These are phyloP conservation scores for Mycetomoellerius zeteki DNA, from an alignment of 1,140 invertebrate genomes.

Conservation along the genomic window DNA sequence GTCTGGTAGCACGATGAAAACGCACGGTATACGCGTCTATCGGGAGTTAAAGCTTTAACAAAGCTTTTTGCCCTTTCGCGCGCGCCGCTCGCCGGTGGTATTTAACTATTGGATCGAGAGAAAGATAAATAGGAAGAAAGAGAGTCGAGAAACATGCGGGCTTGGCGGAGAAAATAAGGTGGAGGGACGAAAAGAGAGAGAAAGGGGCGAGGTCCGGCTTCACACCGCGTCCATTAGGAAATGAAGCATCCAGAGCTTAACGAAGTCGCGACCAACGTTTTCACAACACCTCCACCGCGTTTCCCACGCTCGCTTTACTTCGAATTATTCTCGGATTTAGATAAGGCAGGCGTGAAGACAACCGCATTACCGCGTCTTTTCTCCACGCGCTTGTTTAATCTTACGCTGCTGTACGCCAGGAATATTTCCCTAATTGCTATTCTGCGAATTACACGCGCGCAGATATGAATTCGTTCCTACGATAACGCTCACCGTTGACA, in stretches of 20 bases:
- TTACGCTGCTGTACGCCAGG: not conserved
- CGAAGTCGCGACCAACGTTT: conserved; percentile 54
- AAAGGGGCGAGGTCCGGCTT: not conserved
- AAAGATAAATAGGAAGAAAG: not conserved
- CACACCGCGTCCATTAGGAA: conserved; percentile 60
- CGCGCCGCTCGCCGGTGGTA: not conserved
- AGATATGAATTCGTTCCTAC: not conserved
- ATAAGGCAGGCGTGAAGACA: conserved; percentile 42
- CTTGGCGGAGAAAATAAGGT: not conserved
- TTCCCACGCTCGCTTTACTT: conserved; percentile 24
- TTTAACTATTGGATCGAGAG: conserved; percentile 20
- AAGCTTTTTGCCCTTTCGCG: conserved; percentile 13
- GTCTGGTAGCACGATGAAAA: not conserved
- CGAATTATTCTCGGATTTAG: conserved; percentile 50
- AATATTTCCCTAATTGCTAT: conserved; percentile 32
- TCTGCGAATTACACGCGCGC: conserved; percentile 3
- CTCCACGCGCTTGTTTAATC: not conserved
- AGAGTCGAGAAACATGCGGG: not conserved
- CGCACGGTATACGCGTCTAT: not conserved
- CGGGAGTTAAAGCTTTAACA: not conserved
- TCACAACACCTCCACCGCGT: conserved; percentile 25
- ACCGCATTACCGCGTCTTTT: not conserved
- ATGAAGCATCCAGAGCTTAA: conserved; percentile 60
- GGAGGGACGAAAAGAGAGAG: not conserved
- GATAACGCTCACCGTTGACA: not conserved